Evolutionary conservation across 2,113 vertebrate species (phyloP).

Genomic region (Cichladusa arquata): DNA sequence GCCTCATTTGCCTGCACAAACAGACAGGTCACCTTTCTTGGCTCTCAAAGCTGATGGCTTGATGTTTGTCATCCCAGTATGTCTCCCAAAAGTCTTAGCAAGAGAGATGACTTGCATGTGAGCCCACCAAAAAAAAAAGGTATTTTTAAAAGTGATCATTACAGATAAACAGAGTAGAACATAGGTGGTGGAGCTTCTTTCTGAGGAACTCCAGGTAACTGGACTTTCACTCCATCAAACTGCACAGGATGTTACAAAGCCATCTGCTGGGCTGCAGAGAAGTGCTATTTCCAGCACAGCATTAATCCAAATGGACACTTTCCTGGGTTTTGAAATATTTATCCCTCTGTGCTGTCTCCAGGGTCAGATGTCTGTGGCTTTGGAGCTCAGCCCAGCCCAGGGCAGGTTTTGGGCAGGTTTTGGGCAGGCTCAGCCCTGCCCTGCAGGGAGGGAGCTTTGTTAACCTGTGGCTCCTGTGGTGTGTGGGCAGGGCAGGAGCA

Average conservation of each 20-base stretch:
- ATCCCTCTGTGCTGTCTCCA: neutral
- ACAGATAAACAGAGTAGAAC: neutral
- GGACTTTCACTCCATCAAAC: neutral
- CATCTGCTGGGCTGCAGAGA: neutral
- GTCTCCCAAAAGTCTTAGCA: neutral
- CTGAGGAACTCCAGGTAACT: neutral
- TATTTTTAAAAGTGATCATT: neutral
- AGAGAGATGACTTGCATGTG: neutral
- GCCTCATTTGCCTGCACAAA: neutral
- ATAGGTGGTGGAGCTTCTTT: neutral
- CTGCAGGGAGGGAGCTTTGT: neutral
- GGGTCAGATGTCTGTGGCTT: neutral
- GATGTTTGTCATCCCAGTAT: neutral
- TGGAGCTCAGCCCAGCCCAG: neutral
- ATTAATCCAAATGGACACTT: slow-evolving; percentile 31
- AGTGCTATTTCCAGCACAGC: slow-evolving; percentile 33
- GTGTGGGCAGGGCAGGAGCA: neutral
- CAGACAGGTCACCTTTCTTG: neutral
- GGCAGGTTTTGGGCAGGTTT: neutral
- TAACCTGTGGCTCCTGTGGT: neutral
- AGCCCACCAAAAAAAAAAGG: neutral
- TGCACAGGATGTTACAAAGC: neutral
- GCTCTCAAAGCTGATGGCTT: neutral
- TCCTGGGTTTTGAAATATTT: slow-evolving; percentile 16
- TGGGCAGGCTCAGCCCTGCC: neutral